Percentiles rank a stretch among this genome's conserved stretches.
These are phyloP conservation scores for Hydriomena furcata DNA, from an alignment of 2,888 invertebrate species.

Conservation along the genomic window DNA sequence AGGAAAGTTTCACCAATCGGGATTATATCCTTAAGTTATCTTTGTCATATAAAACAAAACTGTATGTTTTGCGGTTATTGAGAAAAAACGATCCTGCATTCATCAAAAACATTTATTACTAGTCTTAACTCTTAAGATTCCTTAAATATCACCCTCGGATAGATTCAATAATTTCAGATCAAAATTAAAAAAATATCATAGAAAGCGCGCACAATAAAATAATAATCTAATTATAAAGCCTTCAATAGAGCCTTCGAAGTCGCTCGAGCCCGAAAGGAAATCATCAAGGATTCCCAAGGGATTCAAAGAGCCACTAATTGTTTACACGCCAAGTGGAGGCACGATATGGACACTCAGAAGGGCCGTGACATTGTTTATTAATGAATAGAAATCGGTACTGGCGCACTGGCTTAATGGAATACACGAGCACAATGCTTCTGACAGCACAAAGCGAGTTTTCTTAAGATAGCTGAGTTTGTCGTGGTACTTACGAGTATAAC, in stretches of 20 bases:
- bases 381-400: slow-evolving; percentile 54
- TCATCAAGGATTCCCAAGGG: slow-evolving; percentile 27
- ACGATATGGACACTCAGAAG: slow-evolving; percentile 40
- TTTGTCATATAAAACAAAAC: no score
- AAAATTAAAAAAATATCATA: no score
- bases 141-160: no score
- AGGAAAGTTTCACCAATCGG: no score
- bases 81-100: no score
- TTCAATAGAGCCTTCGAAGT: slow-evolving; percentile 15
- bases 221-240: background rate
- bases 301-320: slow-evolving; percentile 43
- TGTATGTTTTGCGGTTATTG: no score
- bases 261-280: slow-evolving; percentile 19
- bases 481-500: no score
- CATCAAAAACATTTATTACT: no score
- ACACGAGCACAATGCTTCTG: slow-evolving; percentile 8
- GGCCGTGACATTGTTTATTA: slow-evolving; percentile 48
- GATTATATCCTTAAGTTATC: no score
- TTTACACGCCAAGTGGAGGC: slow-evolving; percentile 47
- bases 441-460: background rate
- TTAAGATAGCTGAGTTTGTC: no score
- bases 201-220: background rate
- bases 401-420: slow-evolving; percentile 27
- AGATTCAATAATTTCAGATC: no score
- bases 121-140: no score